Evolutionary conservation across 2,797 vertebrate species (phyloP), one percentile per base, ranked within the genome.

Genomic region (Melopsittacus undulatus): DNA sequence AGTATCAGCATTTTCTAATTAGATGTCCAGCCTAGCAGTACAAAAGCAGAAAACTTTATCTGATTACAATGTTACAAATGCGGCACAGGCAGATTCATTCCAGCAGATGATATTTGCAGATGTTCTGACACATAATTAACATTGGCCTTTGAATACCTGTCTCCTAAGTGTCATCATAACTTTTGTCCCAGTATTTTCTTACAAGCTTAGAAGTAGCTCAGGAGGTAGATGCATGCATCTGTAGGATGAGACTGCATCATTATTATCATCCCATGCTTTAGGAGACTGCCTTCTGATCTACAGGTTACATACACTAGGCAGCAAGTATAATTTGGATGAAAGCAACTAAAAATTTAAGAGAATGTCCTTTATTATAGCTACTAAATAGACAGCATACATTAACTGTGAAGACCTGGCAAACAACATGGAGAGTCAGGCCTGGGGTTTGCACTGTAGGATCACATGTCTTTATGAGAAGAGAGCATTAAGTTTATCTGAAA

Each of bases 51-150:
- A 89, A 79, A 92, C 52, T 79, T 88, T 92, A 85, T 88, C 91
- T 81, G 56, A 94, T 92, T 85, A 94, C 40, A 92, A 8, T 62
- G 64, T 54, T 62, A 94, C 51, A 89, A 76, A 68, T 17, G 45
- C 72, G 83, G 52, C 75, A 80, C 30, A 62, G 30, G 62, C 66
- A 83, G 56, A 87, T 42, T 85, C 89, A 68, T 46, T 69, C 48
- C 82, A 89, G 75, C 92, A 94, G 89, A 92, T 51, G 89, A 52
- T 75, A 75, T 87, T 75, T 96, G 75, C 91, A 96, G 92, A 91
- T 92, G 84, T 91, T 96, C 54, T 81, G 30, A 86, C 38, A 57
- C 0, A 54, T 82, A 91, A 92, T 72, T 83, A 92, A 89, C 79
- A 62, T 32, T 59, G 75, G 54, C 52, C 68, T 91, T 73, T 54